These are phyloP conservation scores for Platalea minor DNA, from an alignment of 2,797 vertebrate species.

Conservation along the genomic window DNA sequence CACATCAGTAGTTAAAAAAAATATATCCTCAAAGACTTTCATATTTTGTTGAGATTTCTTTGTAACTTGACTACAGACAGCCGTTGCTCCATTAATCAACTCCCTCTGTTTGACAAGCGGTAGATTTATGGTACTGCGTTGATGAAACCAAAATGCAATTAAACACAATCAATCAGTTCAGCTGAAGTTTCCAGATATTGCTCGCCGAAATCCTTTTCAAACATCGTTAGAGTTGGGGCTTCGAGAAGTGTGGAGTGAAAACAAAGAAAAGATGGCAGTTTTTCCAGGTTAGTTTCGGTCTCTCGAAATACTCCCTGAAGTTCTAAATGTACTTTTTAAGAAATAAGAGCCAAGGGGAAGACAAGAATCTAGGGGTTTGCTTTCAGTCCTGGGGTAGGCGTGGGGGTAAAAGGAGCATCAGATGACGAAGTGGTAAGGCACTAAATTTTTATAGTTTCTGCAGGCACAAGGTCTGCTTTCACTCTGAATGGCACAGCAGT, in stretches of 20 bases:
- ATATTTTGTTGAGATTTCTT: not conserved
- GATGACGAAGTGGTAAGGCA: not conserved
- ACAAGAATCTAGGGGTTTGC: not conserved
- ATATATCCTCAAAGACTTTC: not conserved
- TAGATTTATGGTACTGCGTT: conserved; percentile 19
- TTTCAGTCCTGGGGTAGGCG: not conserved
- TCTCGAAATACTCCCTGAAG: not conserved
- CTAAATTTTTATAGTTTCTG: not conserved
- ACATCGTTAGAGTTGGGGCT: not conserved
- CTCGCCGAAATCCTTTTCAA: not conserved
- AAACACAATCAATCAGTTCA: conserved; percentile 34
- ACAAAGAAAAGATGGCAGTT: not conserved
- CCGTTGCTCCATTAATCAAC: not conserved
- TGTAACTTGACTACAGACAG: not conserved
- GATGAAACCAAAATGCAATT: conserved; percentile 61
- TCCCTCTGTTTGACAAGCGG: conserved; percentile 5
- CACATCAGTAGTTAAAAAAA: not conserved
- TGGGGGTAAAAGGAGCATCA: not conserved
- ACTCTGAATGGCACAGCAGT: not conserved
- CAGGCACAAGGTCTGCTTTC: not conserved
- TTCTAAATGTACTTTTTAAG: not conserved
- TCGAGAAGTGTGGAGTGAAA: not conserved
- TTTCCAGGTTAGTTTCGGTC: not conserved
- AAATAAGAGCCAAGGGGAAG: not conserved
- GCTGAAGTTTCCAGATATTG: conserved; percentile 28